These are phyloP conservation scores for Pherbina coryleti DNA, from an alignment of 2,888 invertebrate species.

Conservation along the genomic window DNA sequence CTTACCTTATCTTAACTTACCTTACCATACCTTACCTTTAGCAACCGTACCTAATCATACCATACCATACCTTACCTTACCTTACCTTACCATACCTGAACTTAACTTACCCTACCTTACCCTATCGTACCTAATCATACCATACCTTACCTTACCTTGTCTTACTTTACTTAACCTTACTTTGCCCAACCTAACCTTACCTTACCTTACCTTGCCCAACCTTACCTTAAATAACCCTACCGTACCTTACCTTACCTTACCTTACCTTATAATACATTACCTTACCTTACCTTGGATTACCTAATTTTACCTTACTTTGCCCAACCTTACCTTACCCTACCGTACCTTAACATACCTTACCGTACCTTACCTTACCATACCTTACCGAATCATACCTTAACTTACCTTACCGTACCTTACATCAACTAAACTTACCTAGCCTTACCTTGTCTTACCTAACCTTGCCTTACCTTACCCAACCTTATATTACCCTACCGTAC, in stretches of 20 bases:
- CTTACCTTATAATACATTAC: no score
- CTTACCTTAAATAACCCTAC: background rate
- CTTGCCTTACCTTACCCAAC: no score
- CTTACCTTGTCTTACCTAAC: no score
- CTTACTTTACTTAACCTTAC: background rate
- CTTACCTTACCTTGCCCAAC: constrained; percentile 1
- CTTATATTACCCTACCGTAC: no score
- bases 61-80: background rate
- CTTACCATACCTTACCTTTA: background rate
- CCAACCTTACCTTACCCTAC: no score
- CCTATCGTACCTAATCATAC: background rate
- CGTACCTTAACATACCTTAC: no score
- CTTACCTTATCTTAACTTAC: constrained; percentile 3
- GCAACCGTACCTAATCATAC: background rate
- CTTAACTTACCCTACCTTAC: background rate
- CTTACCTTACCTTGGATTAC: no score
- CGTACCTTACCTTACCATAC: no score
- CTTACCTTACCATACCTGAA: background rate
- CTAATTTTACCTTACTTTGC: no score
- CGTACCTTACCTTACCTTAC: background rate
- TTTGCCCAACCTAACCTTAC: background rate
- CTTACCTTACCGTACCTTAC: no score
- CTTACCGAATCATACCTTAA: no score
- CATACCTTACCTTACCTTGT: background rate
- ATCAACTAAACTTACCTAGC: no score